Evolutionary conservation across 2,888 invertebrate genomes (phyloP).

Genomic region (Cylloceria caligata): DNA sequence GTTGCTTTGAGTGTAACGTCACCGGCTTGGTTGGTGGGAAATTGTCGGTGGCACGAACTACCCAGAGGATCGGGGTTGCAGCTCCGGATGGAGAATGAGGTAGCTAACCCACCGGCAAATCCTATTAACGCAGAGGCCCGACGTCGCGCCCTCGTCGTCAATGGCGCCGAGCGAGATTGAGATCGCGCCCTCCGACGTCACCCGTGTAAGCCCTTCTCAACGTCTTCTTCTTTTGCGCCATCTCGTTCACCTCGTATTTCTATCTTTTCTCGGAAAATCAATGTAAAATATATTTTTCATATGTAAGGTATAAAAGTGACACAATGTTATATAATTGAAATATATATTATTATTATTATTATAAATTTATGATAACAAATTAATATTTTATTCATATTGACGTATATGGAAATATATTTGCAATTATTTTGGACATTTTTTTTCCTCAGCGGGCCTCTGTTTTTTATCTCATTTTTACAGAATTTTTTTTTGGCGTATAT

Average conservation of each 20-base stretch:
- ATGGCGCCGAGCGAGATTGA: constrained; percentile 24
- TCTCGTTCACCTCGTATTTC: background rate
- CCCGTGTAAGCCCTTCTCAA: constrained; percentile 29
- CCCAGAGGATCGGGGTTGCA: constrained; percentile 21
- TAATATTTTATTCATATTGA: too few relatives aligned
- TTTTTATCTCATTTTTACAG: too few relatives aligned
- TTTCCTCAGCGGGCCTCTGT: too few relatives aligned
- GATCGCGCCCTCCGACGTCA: constrained; percentile 58
- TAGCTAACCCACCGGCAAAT: constrained; percentile 69
- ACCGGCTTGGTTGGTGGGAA: constrained; percentile 30
- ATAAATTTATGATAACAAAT: too few relatives aligned
- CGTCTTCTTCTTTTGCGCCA: background rate
- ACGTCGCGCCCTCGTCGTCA: constrained; percentile 43
- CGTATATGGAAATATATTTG: background rate
- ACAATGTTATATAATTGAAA: background rate
- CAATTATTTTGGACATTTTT: too few relatives aligned
- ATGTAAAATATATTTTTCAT: background rate
- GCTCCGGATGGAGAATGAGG: constrained; percentile 58
- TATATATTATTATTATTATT: too few relatives aligned
- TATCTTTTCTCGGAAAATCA: constrained; percentile 10
- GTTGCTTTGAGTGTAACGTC: constrained; percentile 15
- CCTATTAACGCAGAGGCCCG: constrained; percentile 63
- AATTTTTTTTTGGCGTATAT: too few relatives aligned
- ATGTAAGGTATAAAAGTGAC: background rate
- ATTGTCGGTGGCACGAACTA: constrained; percentile 50